A percentile compares a stretch with the other conserved stretches of the same genome.
Evolutionary conservation across 2,797 vertebrate genomes (phyloP).

Genomic region (Pangasius krempfi): DNA sequence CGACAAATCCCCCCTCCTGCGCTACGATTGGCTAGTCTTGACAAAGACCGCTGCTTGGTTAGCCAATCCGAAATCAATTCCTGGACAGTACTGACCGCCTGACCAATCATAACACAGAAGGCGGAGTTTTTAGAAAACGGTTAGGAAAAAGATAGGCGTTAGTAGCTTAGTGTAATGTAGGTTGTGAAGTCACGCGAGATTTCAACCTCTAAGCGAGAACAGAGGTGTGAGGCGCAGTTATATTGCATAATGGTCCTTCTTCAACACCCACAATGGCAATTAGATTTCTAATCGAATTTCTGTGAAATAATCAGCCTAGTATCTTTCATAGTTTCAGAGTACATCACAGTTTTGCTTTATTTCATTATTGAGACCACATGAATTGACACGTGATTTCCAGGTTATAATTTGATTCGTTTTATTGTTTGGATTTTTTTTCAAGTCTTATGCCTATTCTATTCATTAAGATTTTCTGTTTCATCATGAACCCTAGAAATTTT

Average conservation of each 20-base stretch:
- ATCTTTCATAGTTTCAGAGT: background rate
- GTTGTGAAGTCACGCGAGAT: slow-evolving; percentile 71
- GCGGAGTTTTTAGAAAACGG: background rate
- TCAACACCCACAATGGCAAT: background rate
- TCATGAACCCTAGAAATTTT: background rate
- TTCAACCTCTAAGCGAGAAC: slow-evolving; percentile 50
- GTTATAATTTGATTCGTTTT: too few species aligned
- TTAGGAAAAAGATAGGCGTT: slow-evolving; percentile 46
- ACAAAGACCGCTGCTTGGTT: background rate
- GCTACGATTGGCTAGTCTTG: background rate
- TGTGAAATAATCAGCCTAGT: background rate
- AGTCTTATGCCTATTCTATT: background rate
- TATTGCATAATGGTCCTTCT: background rate
- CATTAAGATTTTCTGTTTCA: background rate
- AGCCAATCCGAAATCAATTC: background rate
- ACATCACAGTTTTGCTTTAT: background rate
- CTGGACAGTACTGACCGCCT: background rate
- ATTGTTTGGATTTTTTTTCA: background rate
- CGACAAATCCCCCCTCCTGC: background rate
- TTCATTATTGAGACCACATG: background rate
- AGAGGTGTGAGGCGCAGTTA: slow-evolving; percentile 10
- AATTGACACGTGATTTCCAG: background rate
- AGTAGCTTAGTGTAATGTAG: slow-evolving; percentile 50
- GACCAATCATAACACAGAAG: background rate
- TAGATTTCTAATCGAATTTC: background rate